Conservation (phyloP, 2,888 invertebrate species). For the Tanypteryx hageni region DNA sequence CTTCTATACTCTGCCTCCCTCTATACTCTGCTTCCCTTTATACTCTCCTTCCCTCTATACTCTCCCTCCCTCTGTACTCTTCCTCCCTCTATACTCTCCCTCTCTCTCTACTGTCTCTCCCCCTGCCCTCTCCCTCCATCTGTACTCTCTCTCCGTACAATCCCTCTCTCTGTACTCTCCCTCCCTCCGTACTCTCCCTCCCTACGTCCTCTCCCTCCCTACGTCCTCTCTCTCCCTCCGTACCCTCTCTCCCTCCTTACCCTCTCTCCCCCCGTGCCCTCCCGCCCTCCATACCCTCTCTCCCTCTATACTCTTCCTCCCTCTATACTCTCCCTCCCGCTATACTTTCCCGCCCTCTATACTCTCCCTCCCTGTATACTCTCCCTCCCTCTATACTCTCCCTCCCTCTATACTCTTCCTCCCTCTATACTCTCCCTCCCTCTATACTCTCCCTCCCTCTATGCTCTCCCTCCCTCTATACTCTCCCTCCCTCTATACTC, state of each 20-base stretch:
- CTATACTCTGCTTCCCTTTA: no score
- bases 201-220: background rate
- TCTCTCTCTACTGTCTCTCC: no score
- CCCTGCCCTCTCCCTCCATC: background rate
- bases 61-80: no score
- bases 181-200: background rate
- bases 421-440: background rate
- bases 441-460: background rate
- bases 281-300: conserved; percentile 16
- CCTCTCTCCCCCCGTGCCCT: background rate
- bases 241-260: background rate
- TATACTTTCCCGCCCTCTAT: background rate
- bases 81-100: no score
- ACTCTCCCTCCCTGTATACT: conserved; percentile 14
- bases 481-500: conserved; percentile 18
- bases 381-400: background rate
- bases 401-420: background rate
- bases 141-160: conserved; percentile 8
- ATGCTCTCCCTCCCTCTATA: background rate
- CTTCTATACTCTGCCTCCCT: no score
- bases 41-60: no score
- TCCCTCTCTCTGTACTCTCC: background rate
- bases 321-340: background rate
- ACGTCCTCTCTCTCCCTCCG: background rate
- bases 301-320: no score